Evolutionary conservation across 2,797 vertebrate species (phyloP), one percentile per base, ranked within the genome.

Genomic region (Oreochromis mossambicus): DNA sequence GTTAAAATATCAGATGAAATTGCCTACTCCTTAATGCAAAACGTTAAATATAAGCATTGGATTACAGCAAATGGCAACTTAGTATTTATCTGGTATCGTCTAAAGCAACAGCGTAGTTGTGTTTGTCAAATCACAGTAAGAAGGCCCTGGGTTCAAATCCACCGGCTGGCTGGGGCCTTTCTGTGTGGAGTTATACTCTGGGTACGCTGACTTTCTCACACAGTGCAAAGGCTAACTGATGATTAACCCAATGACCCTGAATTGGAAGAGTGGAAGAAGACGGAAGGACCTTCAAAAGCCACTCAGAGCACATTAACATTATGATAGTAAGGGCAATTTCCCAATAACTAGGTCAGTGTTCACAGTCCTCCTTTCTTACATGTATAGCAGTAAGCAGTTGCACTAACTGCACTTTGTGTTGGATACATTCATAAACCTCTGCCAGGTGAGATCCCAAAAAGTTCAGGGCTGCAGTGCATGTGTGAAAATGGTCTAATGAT

Each of bases 201-300:
- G n/a, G n/a, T 41, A 41, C 0, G 1, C 5, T 14, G 12, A 38
- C 36, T 66, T 66, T 38, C 61, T 6, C 61, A 38, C 36, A 66
- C 0, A 36, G 61, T 41, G 34, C 61, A 41, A 66, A 66, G 61
- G 61, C 34, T 66, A 66, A 66, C 3, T 41, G 34, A 66, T 21
- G 36, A 41, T 21, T 41, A 41, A 66, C 34, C n/a, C 34, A 38
- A 0, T 68, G n/a, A 41, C 36, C n/a, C n/a, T 41, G 7, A 41
- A 41, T 0, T 9, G 63, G 0, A 68, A 41, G 41, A 68, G 36
- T 41, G 63, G n/a, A 66, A 66, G 0, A 66, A 24, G 3, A 66
- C 0, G 1, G 7, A 41, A 41, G 0, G n/a, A 6, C 34, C 36
- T 68, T 70, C 21, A 15, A 70, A 43, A 70, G 63, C 21, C 38